These are phyloP conservation scores for Eulemur rufifrons DNA, from an alignment of 2,113 vertebrate genomes.

Conservation along the genomic window DNA sequence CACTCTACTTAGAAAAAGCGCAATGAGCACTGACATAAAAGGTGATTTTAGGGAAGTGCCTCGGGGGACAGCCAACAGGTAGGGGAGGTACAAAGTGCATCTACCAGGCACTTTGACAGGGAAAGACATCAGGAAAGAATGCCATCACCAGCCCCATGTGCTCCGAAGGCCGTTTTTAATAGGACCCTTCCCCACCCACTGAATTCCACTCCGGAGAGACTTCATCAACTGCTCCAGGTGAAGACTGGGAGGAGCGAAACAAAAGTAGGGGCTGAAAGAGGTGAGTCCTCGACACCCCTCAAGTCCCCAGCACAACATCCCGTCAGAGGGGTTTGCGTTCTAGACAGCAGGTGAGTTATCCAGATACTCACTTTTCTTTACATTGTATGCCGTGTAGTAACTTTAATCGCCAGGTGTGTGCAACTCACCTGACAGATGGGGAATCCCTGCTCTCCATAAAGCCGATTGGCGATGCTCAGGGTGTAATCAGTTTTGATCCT, in stretches of 20 bases:
- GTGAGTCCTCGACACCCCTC: not conserved
- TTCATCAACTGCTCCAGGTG: fast-evolving
- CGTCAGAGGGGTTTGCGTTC: too few species aligned
- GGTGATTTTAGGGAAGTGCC: not conserved
- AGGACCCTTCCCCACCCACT: not conserved
- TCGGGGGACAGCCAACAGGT: too few species aligned
- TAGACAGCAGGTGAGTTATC: too few species aligned
- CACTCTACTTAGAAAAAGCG: not conserved
- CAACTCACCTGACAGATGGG: slow-evolving; percentile 62
- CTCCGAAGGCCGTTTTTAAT: not conserved
- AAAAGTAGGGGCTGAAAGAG: not conserved
- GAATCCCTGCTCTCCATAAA: slow-evolving; percentile 76
- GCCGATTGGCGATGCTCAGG: slow-evolving; percentile 81
- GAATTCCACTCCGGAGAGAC: not conserved
- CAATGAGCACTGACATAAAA: not conserved
- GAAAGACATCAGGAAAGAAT: not conserved
- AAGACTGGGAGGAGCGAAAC: not conserved
- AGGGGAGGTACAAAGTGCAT: not conserved
- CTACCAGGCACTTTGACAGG: not conserved
- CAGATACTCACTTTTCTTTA: not conserved
- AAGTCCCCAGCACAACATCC: not conserved
- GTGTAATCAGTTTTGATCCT: slow-evolving; percentile 61
- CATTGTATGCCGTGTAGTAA: fast-evolving
- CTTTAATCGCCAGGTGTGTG: too few species aligned
- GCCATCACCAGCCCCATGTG: fast-evolving